Conservation (phyloP, 1,140 invertebrate species). For the Drosophila sturtevanti region DNA sequence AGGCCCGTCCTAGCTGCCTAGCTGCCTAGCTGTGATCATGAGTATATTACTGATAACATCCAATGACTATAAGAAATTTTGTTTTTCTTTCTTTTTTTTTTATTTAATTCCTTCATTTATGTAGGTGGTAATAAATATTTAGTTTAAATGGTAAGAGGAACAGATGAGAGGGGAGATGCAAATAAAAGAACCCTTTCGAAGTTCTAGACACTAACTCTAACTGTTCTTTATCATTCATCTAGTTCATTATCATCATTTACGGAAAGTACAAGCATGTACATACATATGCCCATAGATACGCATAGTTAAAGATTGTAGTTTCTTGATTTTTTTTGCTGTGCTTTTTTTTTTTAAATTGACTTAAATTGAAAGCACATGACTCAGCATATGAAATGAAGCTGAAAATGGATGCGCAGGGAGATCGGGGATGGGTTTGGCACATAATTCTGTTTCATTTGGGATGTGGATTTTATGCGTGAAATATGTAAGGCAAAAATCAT, state of each 20-base stretch:
- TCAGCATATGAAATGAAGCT: constrained; percentile 58
- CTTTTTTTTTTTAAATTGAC: constrained; percentile 68
- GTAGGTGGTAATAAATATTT: neutral
- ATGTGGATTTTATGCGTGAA: neutral
- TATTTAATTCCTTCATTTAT: neutral
- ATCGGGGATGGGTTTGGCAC: constrained; percentile 4
- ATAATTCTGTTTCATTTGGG: neutral
- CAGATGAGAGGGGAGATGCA: neutral
- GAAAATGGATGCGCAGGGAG: neutral
- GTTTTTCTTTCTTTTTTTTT: neutral
- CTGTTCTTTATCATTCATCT: constrained; percentile 5
- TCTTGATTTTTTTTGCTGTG: constrained; percentile 63
- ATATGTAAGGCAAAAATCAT: neutral
- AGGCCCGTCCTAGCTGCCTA: constrained; percentile 25
- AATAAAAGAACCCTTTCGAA: neutral
- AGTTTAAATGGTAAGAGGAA: neutral
- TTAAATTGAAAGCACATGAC: constrained; percentile 77
- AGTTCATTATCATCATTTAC: constrained; percentile 40
- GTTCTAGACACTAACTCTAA: neutral
- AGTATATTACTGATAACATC: neutral
- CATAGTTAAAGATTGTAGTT: constrained; percentile 52
- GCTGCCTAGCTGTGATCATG: too few species aligned
- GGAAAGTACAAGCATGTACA: neutral
- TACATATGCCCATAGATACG: constrained; percentile 4
- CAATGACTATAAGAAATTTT: neutral